Evolutionary conservation across 92 coral and sea anemone genomes (phyloP).

Genomic region (Paragorgia papillata): DNA sequence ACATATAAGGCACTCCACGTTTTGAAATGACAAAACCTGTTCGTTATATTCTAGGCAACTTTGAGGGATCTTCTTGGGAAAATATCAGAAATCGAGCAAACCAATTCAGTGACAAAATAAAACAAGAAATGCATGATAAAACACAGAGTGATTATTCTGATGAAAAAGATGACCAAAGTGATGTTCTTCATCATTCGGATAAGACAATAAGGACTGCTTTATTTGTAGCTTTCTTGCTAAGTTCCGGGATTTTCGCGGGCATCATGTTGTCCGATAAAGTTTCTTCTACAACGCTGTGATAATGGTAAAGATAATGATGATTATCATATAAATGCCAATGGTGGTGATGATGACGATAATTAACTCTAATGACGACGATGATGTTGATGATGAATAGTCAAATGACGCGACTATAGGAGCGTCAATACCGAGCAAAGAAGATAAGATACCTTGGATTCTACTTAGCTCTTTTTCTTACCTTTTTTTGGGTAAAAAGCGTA

Average conservation of each 20-base stretch:
- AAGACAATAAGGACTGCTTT: slow-evolving; percentile 33
- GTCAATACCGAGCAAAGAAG: no score
- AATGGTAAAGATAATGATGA: no score
- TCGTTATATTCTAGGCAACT: slow-evolving; percentile 42
- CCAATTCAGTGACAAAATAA: slow-evolving; percentile 40
- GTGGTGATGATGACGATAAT: no score
- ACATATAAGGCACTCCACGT: no score
- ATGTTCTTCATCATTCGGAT: slow-evolving; percentile 39
- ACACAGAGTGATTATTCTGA: slow-evolving; percentile 1
- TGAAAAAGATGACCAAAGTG: slow-evolving; percentile 35
- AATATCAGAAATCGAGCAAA: slow-evolving; percentile 35
- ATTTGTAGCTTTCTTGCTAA: slow-evolving; percentile 36
- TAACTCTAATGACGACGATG: no score
- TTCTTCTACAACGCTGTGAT: not conserved
- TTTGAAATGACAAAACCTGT: not conserved
- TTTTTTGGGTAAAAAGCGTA: no score
- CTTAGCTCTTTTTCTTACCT: no score
- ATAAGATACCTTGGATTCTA: no score
- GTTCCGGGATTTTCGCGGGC: slow-evolving; percentile 37
- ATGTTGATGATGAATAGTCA: no score
- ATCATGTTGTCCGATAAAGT: slow-evolving; percentile 18
- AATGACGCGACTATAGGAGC: no score
- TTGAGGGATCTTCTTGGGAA: slow-evolving; percentile 51
- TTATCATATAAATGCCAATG: no score
- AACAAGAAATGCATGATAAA: slow-evolving; percentile 41